Evolutionary conservation across 2,113 vertebrate species (phyloP).

Genomic region (Zosterops borbonicus): DNA sequence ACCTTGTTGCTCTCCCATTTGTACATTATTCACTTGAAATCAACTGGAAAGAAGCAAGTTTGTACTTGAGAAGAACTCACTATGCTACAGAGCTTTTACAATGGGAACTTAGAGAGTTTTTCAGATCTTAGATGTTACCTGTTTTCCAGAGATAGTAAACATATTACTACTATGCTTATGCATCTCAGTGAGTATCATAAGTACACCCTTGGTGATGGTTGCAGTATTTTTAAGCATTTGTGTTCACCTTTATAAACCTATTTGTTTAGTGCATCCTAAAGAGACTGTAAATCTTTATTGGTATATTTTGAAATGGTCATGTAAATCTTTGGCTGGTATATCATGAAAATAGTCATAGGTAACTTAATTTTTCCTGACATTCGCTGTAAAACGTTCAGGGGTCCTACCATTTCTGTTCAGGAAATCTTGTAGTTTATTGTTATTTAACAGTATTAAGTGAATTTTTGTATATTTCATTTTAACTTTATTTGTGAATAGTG

Average conservation of each 20-base stretch:
- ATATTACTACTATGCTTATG: conserved; percentile 75
- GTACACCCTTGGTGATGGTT: conserved; percentile 75
- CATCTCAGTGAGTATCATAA: conserved; percentile 78
- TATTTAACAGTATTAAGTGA: conserved; percentile 97
- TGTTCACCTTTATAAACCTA: conserved; percentile 78
- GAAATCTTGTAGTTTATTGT: conserved; percentile 86
- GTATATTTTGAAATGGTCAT: conserved; percentile 83
- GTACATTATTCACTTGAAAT: conserved; percentile 71
- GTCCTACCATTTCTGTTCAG: conserved; percentile 85
- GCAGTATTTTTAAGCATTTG: conserved; percentile 78
- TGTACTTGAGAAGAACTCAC: conserved; percentile 69
- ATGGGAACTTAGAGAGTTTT: conserved; percentile 67
- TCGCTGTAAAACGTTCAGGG: conserved; percentile 86
- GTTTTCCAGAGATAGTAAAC: conserved; percentile 74
- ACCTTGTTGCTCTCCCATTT: conserved; percentile 30
- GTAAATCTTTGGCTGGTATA: conserved; percentile 79
- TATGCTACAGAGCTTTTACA: conserved; percentile 55
- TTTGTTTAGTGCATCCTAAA: conserved; percentile 85
- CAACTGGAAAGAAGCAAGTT: conserved; percentile 69
- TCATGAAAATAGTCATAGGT: conserved; percentile 80
- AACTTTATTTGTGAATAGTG: conserved; percentile 94
- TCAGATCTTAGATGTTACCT: conserved; percentile 68
- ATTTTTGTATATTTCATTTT: conserved; percentile 90
- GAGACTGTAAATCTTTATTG: conserved; percentile 81
- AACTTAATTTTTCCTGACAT: conserved; percentile 80